phyloP scores from a whole-genome alignment of 2,113 vertebrate species.

The Carassius gibelio region DNA sequence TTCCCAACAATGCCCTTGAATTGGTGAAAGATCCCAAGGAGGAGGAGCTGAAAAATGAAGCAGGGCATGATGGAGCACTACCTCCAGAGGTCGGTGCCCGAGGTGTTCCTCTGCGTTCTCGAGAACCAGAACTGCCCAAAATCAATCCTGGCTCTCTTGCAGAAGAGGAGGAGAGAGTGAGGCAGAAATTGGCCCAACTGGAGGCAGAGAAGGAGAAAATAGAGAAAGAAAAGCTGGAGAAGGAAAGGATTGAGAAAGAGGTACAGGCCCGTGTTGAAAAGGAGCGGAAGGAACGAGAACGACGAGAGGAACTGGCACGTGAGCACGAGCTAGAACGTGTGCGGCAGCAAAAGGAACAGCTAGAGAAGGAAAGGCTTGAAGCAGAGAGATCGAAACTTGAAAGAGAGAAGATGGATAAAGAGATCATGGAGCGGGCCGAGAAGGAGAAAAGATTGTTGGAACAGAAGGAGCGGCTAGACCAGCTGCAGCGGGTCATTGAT shows the following conservation, averaged over 20 bases:
- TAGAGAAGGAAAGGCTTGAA: conserved; percentile 33
- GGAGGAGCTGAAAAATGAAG: conserved; percentile 19
- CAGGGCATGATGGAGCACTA: not conserved
- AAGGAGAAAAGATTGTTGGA: conserved; percentile 55
- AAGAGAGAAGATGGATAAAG: conserved; percentile 50
- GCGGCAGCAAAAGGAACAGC: conserved; percentile 18
- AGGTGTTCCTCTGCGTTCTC: conserved; percentile 68
- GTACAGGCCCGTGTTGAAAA: conserved; percentile 18
- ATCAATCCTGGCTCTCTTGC: conserved; percentile 7
- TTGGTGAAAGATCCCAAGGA: conserved; percentile 14
- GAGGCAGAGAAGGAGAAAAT: conserved; percentile 52
- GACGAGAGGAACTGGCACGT: conserved; percentile 19
- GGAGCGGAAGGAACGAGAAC: conserved; percentile 42
- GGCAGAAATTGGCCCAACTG: conserved; percentile 56
- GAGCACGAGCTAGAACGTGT: conserved; percentile 41
- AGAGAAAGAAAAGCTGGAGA: conserved; percentile 51
- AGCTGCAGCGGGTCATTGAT: conserved; percentile 58
- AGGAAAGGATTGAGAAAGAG: conserved; percentile 54
- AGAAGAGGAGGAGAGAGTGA: conserved; percentile 43
- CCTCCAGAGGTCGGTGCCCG: conserved; percentile 61
- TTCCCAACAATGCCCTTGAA: not conserved
- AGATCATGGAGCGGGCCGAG: conserved; percentile 50
- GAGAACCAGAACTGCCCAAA: conserved; percentile 15
- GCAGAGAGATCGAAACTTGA: conserved; percentile 45
- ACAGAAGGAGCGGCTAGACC: conserved; percentile 50